Percentiles rank a stretch among this genome's conserved stretches.
Conservation (phyloP, 2,888 invertebrate genomes). For the Archips crataeganus region DNA sequence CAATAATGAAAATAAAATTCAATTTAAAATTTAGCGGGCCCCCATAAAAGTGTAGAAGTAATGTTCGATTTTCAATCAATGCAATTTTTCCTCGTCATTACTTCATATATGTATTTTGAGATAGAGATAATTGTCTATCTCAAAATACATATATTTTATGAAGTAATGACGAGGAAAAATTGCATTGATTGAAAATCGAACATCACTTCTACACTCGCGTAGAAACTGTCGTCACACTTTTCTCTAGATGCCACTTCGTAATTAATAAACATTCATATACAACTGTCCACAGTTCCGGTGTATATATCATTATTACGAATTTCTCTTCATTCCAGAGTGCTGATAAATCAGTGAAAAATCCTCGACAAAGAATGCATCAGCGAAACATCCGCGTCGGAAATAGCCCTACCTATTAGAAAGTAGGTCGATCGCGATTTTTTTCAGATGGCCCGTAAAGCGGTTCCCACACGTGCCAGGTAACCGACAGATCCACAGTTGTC, state of each 20-base stretch:
- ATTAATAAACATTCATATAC: not conserved
- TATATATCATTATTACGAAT: constrained; percentile 8
- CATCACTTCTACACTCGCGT: too few relatives aligned
- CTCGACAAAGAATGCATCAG: constrained; percentile 64
- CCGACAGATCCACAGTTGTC: not conserved
- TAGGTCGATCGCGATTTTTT: constrained; percentile 61
- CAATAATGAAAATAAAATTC: too few relatives aligned
- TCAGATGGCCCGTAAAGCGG: constrained; percentile 22
- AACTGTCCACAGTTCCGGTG: not conserved
- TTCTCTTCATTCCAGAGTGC: constrained; percentile 19
- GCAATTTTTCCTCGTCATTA: too few relatives aligned
- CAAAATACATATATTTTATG: not conserved
- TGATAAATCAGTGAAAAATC: constrained; percentile 41
- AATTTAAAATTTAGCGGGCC: too few relatives aligned
- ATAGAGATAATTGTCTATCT: too few relatives aligned
- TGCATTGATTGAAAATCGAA: too few relatives aligned
- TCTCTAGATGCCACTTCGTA: not conserved
- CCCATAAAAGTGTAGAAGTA: too few relatives aligned
- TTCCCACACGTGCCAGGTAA: constrained; percentile 10
- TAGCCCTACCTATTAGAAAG: constrained; percentile 55
- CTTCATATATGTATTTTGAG: too few relatives aligned
- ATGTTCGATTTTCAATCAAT: too few relatives aligned
- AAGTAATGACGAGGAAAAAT: too few relatives aligned
- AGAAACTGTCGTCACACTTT: not conserved
- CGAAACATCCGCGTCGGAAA: constrained; percentile 59